phyloP scores from a whole-genome alignment of 2,113 vertebrate genomes.

The Struthio camelus region DNA sequence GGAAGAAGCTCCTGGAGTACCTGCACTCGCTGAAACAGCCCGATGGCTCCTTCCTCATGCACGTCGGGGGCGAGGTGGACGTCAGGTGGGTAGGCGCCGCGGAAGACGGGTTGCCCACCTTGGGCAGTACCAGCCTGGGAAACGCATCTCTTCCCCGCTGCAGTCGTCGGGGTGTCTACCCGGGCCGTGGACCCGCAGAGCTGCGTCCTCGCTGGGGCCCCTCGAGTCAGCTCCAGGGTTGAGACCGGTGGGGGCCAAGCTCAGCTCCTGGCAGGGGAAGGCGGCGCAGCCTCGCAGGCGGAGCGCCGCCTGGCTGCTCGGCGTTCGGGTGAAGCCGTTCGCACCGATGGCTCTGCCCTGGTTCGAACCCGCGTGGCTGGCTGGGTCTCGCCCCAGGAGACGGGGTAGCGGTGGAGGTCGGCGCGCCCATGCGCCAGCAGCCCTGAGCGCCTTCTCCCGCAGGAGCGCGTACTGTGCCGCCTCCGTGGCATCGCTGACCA shows the following conservation, averaged over 20 bases:
- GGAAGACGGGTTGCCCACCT: background rate
- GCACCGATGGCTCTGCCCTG: too few species aligned
- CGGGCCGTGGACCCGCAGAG: too few species aligned
- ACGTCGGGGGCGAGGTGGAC: conserved; percentile 93
- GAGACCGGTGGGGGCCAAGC: too few species aligned
- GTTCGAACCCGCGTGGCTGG: background rate
- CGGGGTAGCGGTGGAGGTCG: background rate
- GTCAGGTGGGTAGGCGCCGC: conserved; percentile 84
- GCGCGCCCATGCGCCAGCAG: background rate
- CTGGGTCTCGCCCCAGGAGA: background rate
- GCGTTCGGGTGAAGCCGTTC: too few species aligned
- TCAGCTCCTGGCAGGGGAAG: background rate
- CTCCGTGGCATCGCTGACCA: conserved; percentile 92
- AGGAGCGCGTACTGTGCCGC: conserved; percentile 95
- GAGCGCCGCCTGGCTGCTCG: background rate
- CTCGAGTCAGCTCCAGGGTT: too few species aligned
- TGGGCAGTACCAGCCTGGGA: too few species aligned
- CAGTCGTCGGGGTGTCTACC: background rate
- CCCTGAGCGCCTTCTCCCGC: background rate
- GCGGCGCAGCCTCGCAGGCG: background rate
- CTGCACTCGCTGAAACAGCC: conserved; percentile 90
- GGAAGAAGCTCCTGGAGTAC: conserved; percentile 93
- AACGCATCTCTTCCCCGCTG: too few species aligned
- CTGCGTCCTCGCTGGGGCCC: too few species aligned
- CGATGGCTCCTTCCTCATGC: conserved; percentile 96